Percentiles rank a stretch among this genome's conserved stretches.
Evolutionary conservation across 37 sponge, comb jelly and placozoan genomes (phyloP).

Genomic region (Oopsacas minuta): DNA sequence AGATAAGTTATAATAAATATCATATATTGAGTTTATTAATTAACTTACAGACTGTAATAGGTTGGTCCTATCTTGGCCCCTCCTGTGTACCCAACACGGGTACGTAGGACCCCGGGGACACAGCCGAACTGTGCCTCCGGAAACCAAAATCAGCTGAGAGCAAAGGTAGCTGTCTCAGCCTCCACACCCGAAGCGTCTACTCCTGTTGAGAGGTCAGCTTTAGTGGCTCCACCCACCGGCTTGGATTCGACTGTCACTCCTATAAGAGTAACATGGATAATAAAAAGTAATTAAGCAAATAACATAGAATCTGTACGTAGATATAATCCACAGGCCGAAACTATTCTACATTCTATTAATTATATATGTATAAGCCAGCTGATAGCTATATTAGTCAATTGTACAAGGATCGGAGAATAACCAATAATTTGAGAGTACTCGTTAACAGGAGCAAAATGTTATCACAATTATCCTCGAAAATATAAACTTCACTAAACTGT

Average conservation of each 20-base stretch:
- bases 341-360: too few species aligned
- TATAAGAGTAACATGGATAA: neutral
- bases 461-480: too few species aligned
- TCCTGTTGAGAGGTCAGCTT: neutral
- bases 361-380: too few species aligned
- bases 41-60: constrained; percentile 78
- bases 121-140: constrained; percentile 98
- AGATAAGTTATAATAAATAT: neutral
- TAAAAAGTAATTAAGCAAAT: too few species aligned
- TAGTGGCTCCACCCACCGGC: neutral
- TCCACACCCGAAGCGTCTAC: neutral
- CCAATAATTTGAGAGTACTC: too few species aligned
- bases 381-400: neutral
- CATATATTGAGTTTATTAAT: neutral
- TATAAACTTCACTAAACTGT: too few species aligned
- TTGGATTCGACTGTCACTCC: neutral
- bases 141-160: constrained; percentile 99
- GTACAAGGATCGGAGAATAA: neutral
- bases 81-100: constrained; percentile 87
- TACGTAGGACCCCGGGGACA: constrained; percentile 76
- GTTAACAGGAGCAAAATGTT: too few species aligned
- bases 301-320: too few species aligned
- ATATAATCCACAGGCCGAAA: too few species aligned
- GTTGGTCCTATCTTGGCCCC: constrained; percentile 74
- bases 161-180: constrained; percentile 56